Conservation (phyloP, 92 coral and sea anemone genomes). For the Isaurus tuberculatus region DNA sequence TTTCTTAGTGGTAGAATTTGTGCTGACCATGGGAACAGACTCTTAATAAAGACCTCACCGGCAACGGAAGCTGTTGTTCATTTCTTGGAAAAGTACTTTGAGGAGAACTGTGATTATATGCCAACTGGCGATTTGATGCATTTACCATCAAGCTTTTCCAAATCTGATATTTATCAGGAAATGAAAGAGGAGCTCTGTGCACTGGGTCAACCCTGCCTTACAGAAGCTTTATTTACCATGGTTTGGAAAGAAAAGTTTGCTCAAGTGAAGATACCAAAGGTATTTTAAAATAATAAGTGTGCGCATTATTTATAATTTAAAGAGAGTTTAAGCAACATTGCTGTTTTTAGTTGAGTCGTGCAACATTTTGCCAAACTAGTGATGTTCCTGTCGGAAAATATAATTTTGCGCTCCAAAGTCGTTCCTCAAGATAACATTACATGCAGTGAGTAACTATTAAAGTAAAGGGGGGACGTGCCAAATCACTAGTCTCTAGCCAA, state of each 20-base stretch:
- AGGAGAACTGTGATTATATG: slow-evolving; percentile 71
- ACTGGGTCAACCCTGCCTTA: slow-evolving; percentile 40
- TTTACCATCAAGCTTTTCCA: slow-evolving; percentile 49
- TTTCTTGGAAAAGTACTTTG: slow-evolving; percentile 63
- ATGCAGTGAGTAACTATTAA: too few species aligned
- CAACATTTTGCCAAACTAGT: too few species aligned
- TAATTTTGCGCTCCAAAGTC: too few species aligned
- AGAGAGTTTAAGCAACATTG: too few species aligned
- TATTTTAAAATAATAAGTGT: background rate
- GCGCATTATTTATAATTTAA: too few species aligned
- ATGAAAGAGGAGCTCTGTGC: slow-evolving; percentile 44
- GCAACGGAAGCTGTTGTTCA: slow-evolving; percentile 27
- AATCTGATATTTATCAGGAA: slow-evolving; percentile 57
- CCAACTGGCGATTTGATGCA: slow-evolving; percentile 65
- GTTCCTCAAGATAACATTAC: too few species aligned
- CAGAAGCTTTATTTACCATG: slow-evolving; percentile 35
- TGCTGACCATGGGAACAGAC: slow-evolving; percentile 49
- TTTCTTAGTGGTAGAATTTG: slow-evolving; percentile 43
- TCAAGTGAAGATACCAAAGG: slow-evolving; percentile 80
- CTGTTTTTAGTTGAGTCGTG: too few species aligned
- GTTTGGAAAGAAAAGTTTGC: slow-evolving; percentile 54
- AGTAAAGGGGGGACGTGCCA: too few species aligned
- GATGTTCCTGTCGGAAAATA: too few species aligned
- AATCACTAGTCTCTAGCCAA: too few species aligned
- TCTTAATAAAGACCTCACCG: background rate